Evolutionary conservation across 2,797 vertebrate species (phyloP).

Genomic region (Phrynocephalus guinanensis): DNA sequence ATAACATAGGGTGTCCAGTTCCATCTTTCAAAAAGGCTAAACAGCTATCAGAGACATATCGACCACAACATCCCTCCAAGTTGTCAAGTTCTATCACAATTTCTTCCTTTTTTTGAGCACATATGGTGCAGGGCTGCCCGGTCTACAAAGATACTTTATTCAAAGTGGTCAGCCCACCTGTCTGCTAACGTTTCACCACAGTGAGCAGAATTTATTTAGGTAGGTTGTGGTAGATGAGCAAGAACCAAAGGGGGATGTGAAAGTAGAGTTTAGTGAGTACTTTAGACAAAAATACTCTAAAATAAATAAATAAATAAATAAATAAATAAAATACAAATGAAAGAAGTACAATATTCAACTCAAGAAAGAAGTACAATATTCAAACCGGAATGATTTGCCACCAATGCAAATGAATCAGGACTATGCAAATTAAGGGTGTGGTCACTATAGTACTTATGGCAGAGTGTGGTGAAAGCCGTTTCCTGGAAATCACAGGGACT

Average conservation of each 20-base stretch:
- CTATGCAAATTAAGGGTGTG: neutral
- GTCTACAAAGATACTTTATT: too few species aligned
- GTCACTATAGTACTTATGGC: too few species aligned
- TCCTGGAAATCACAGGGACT: too few species aligned
- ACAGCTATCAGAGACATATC: constrained; percentile 24
- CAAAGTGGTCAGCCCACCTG: too few species aligned
- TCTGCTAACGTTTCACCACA: neutral
- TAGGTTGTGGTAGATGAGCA: neutral
- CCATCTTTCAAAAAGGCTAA: neutral
- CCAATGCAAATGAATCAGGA: neutral
- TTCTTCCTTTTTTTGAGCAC: too few species aligned
- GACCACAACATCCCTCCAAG: neutral
- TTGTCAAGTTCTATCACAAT: too few species aligned
- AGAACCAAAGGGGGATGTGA: neutral
- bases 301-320: neutral
- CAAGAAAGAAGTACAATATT: neutral
- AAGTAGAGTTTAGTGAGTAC: neutral
- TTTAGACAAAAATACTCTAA: neutral
- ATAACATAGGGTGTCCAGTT: neutral
- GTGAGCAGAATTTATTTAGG: neutral
- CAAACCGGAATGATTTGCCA: accelerated
- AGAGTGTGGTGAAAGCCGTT: too few species aligned
- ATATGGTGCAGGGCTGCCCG: too few species aligned
- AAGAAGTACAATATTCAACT: neutral
- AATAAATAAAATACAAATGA: neutral